Evolutionary conservation across 1,140 invertebrate genomes (phyloP), one percentile per base, ranked within the genome.

Genomic region (Solenopsis invicta): DNA sequence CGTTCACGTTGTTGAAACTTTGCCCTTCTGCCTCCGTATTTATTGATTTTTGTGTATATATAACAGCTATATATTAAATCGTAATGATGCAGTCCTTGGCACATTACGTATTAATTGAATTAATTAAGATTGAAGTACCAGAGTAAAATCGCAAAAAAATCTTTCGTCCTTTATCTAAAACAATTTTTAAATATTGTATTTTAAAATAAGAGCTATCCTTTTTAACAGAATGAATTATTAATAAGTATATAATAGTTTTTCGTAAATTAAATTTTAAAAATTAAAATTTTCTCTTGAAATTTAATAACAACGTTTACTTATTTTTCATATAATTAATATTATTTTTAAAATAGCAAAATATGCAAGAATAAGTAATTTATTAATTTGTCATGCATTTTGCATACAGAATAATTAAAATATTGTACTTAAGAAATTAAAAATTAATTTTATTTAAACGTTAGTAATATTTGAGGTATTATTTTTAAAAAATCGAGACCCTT

Each of bases 1-100:
- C 12, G 76, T 54, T 81, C 48, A 56, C 62, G 18, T 81, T 54
- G 34, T 69, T 71, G 37, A 81, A 81, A 81, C 50, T 81, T 81
- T 56, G 9, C 77, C 66, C 77, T 71, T 81, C 21, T 34, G 16
- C 21, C 50, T 69, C 24, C 18, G 34, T 50, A n/a, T 29, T 45
- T 81, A 71, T 81, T 69, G 77, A 71, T 69, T 71, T 71, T 81
- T 29, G 21, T 48, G 21, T 29, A 29, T 50, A 62, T 64, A 48
- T 62, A 37, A 52, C 18, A 18, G 21, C 41, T 24, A 56, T 21
- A 8, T 12, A 9, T 81, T 81, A 69, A 81, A 69, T 81, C 48
- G 6, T 41, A 67, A 56, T 69, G 50, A 24, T 16, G 18, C 48
- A 41, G 34, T 69, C 13, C 21, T 69, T 41, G 45, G 4, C 6